Evolutionary conservation across 2,113 vertebrate genomes (phyloP).

Genomic region (Phrynosoma platyrhinos): DNA sequence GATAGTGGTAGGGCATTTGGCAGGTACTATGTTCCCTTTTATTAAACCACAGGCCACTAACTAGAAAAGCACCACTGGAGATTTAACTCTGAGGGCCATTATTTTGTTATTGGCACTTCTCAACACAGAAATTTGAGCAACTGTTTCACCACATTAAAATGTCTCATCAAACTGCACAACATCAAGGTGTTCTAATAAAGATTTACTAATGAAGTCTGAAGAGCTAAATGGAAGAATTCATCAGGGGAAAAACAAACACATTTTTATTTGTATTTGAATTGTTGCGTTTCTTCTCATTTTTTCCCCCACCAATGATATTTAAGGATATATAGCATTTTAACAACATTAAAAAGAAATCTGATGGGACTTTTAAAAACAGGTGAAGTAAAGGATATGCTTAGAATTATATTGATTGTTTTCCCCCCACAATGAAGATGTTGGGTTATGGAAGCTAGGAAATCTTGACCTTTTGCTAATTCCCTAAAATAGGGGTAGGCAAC

Average conservation of each 20-base stretch:
- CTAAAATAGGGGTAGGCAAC: too few species aligned
- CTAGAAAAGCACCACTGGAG: conserved; percentile 17
- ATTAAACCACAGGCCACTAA: conserved; percentile 36
- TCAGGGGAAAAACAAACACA: not conserved
- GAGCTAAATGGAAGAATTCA: conserved; percentile 12
- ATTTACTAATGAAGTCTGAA: conserved; percentile 4
- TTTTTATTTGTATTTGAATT: conserved; percentile 19
- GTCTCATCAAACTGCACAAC: not conserved
- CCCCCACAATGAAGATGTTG: not conserved
- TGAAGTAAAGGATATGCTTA: not conserved
- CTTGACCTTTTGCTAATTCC: not conserved
- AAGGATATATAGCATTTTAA: not conserved
- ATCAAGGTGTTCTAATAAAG: conserved; percentile 23
- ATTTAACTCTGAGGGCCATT: conserved; percentile 39
- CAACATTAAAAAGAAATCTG: not conserved
- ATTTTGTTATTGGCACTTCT: conserved; percentile 16
- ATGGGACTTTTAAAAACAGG: not conserved
- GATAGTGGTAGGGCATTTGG: conserved; percentile 49
- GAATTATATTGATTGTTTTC: not conserved
- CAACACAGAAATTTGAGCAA: conserved; percentile 21
- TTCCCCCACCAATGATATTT: not conserved
- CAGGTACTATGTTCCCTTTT: conserved; percentile 13
- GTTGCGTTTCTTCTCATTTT: not conserved
- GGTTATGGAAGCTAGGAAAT: not conserved
- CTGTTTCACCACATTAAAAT: conserved; percentile 29